Evolutionary conservation across 2,113 vertebrate genomes (phyloP), one percentile per base, ranked within the genome.

Genomic region (Tichodroma muraria): DNA sequence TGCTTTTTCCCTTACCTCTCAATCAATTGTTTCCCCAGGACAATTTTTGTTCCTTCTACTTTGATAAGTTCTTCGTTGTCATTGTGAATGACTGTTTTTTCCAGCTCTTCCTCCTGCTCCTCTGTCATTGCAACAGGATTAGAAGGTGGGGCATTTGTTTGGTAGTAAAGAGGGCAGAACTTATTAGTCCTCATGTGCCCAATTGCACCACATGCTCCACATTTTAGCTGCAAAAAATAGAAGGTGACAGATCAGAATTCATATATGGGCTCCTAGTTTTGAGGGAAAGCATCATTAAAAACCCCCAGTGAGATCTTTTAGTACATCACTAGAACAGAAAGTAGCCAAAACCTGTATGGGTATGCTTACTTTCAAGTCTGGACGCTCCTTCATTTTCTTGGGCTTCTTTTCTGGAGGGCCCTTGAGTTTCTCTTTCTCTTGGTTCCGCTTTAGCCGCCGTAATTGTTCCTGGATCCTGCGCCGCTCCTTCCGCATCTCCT

Each of bases 131-230:
- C 99, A 35, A 99, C 99, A 9, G 99, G 99, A 95, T 99, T 99
- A 30, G 99, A 99, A 75, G 99, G 99, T 2, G 99, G 99, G 6
- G 99, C 99, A 61, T 99, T 99, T 82, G 99, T 99, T 98, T 99
- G 99, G 97, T 99, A 99, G 97, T 99, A 99, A 30, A 99, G 98
- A 6, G 99, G 99, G 93, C 99, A 99, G 96, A 99, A 99, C 89
- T 99, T 99, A 96, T 99, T 99, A 96, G 99, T 99, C 89, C 99
- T 99, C 99, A 99, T 99, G 97, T 99, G 99, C 35, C 99, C 99
- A 24, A 99, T 99, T 81, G 99, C 99, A 78, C 99, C 99, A 96
- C 99, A 99, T 1, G 99, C 99, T 31, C 99, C 99, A 95, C 99
- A 99, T 97, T 99, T 99, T 44, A 99, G 97, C 99, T 99, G 93